Conservation (phyloP, 2,888 invertebrate genomes). For the Ornithoptera priamus region DNA sequence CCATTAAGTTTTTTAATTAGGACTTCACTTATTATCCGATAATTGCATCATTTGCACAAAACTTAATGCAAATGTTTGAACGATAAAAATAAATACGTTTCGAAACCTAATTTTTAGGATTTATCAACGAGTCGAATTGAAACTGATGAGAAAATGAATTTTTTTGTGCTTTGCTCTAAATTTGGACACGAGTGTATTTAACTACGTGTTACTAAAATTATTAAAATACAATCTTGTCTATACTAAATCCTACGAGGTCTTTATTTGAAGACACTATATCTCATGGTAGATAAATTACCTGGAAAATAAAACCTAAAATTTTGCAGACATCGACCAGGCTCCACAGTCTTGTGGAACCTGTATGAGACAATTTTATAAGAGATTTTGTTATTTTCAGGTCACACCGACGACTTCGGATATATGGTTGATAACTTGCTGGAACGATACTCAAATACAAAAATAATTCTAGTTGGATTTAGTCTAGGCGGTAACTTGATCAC, state of each 20-base stretch:
- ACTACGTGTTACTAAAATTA: neutral
- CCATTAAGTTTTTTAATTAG: too few species aligned
- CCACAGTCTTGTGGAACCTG: too few species aligned
- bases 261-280: neutral
- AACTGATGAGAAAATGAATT: too few species aligned
- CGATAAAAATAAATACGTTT: too few species aligned
- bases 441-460: constrained; percentile 86
- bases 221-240: neutral
- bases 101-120: too few species aligned
- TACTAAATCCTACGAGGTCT: neutral
- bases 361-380: neutral
- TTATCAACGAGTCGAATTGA: too few species aligned
- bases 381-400: constrained; percentile 78
- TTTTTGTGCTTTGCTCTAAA: too few species aligned
- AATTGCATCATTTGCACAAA: too few species aligned
- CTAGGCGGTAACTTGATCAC: constrained; percentile 95
- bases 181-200: too few species aligned
- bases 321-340: neutral
- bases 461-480: constrained; percentile 94
- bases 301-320: neutral
- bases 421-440: constrained; percentile 89
- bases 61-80: too few species aligned
- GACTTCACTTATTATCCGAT: too few species aligned
- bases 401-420: constrained; percentile 91
- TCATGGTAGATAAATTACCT: neutral